Percentiles rank a stretch among this genome's conserved stretches.
Evolutionary conservation across 2,113 vertebrate species (phyloP).

Genomic region (Myxocyprinus asiaticus): DNA sequence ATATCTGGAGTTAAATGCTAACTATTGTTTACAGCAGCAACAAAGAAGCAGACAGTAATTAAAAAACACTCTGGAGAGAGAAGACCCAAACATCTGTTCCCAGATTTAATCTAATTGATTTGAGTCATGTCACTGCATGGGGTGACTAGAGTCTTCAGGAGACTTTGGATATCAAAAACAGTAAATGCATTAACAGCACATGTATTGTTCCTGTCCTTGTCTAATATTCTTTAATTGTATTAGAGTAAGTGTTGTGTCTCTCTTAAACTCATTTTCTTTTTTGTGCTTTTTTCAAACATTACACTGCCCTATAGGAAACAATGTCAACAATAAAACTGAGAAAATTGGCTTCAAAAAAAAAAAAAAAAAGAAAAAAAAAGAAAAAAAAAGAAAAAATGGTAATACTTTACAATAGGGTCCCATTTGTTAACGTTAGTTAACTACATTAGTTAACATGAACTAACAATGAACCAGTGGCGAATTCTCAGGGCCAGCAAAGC

Average conservation of each 20-base stretch:
- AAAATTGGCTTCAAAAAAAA: too few species aligned
- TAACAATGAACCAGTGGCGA: too few species aligned
- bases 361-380: too few species aligned
- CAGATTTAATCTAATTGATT: constrained; percentile 48
- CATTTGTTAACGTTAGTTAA: too few species aligned
- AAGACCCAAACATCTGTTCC: constrained; percentile 48
- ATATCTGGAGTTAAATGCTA: constrained; percentile 18
- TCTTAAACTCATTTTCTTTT: background rate
- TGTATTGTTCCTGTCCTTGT: constrained; percentile 4
- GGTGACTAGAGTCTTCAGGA: constrained; percentile 26
- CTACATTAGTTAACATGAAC: too few species aligned
- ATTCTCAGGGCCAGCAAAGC: too few species aligned
- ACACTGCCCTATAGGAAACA: too few species aligned
- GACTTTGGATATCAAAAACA: background rate
- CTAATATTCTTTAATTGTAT: constrained; percentile 7
- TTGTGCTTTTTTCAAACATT: background rate
- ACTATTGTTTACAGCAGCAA: constrained; percentile 25
- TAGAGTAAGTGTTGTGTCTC: background rate
- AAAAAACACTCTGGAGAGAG: constrained; percentile 42
- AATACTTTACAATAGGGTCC: too few species aligned
- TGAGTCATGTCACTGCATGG: constrained; percentile 30
- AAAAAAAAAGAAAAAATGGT: too few species aligned
- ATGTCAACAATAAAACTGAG: too few species aligned
- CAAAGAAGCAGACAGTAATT: constrained; percentile 40
- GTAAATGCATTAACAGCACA: constrained; percentile 2